A percentile compares a stretch with the other conserved stretches of the same genome.
Evolutionary conservation across 2,888 invertebrate genomes (phyloP).

Genomic region (Salticus scenicus): DNA sequence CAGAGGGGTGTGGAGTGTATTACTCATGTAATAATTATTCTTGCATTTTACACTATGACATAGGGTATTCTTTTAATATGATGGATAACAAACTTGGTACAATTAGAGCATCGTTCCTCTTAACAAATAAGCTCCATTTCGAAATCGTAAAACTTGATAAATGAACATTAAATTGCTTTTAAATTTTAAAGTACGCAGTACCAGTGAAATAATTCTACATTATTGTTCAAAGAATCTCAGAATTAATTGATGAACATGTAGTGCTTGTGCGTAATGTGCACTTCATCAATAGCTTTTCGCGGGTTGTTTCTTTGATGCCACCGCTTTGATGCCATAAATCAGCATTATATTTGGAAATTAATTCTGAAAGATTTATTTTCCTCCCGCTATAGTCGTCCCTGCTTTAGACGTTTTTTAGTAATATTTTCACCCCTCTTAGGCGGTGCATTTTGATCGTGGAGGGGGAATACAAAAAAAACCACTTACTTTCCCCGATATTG

Average conservation of each 20-base stretch:
- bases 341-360: constrained; percentile 9
- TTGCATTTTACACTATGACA: too few relatives aligned
- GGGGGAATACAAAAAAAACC: neutral
- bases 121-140: neutral
- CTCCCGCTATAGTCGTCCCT: neutral
- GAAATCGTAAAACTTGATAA: neutral
- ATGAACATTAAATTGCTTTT: neutral
- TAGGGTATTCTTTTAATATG: neutral
- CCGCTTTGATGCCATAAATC: constrained; percentile 4
- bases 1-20: too few relatives aligned
- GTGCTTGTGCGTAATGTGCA: neutral
- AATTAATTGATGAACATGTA: neutral
- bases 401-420: neutral
- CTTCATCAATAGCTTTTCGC: neutral
- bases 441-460: neutral
- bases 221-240: neutral
- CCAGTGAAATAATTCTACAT: neutral
- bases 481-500: neutral
- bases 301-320: neutral
- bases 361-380: constrained; percentile 8
- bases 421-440: neutral
- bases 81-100: neutral
- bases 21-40: too few relatives aligned
- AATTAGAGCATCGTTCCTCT: neutral
- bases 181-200: neutral